A percentile compares a stretch with the other conserved stretches of the same genome.
These are phyloP conservation scores for Hippoglossus stenolepis DNA, from an alignment of 2,113 vertebrate species.

Conservation along the genomic window DNA sequence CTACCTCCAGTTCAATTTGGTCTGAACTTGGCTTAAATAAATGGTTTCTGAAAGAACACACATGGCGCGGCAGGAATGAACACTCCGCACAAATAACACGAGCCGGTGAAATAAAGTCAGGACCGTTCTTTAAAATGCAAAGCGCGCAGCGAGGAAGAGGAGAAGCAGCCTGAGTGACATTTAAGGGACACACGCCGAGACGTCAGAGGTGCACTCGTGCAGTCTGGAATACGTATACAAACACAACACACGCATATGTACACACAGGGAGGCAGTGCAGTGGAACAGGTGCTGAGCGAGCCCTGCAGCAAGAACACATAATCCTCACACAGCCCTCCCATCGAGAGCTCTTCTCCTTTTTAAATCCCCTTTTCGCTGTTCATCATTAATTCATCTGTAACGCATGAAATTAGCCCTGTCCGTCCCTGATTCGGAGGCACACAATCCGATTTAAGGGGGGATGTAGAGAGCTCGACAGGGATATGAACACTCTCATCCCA, in stretches of 20 bases:
- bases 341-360: constrained; percentile 65
- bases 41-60: constrained; percentile 51
- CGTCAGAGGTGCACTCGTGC: constrained; percentile 22
- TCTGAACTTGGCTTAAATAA: constrained; percentile 50
- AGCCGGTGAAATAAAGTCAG: constrained; percentile 21
- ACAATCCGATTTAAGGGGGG: constrained; percentile 70
- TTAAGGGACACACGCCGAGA: constrained; percentile 32
- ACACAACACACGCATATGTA: constrained; percentile 15
- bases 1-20: constrained; percentile 60
- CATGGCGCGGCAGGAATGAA: constrained; percentile 44
- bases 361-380: constrained; percentile 73
- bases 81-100: not conserved
- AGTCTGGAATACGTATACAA: constrained; percentile 31
- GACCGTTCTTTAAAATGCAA: constrained; percentile 46
- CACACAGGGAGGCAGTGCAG: constrained; percentile 35
- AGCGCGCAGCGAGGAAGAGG: constrained; percentile 3
- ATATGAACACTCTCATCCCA: constrained; percentile 51
- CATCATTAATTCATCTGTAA: constrained; percentile 81
- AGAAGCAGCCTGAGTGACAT: constrained; percentile 50
- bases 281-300: constrained; percentile 74
- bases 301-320: constrained; percentile 78
- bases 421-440: constrained; percentile 59
- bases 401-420: constrained; percentile 81
- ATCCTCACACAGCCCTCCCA: constrained; percentile 72
- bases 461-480: constrained; percentile 57